phyloP scores from a whole-genome alignment of 1,140 invertebrate genomes.

The Chionoecetes opilio region DNA sequence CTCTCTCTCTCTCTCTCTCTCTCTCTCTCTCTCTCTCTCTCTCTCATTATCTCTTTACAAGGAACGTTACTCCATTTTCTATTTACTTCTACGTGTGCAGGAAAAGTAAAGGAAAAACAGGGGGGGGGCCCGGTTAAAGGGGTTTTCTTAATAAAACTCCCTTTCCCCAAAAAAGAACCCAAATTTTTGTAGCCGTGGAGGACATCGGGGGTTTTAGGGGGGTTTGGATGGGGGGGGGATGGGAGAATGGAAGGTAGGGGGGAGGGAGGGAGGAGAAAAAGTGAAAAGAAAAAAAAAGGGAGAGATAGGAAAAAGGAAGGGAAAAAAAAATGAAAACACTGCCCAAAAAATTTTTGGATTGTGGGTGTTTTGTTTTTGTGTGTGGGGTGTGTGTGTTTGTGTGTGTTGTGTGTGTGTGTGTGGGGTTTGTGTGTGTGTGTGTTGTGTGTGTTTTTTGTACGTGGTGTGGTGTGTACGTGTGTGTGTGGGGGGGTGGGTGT shows the following conservation, averaged over 20 bases:
- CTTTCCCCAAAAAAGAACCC: neutral
- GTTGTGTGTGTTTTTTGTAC: no score
- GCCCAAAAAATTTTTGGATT: no score
- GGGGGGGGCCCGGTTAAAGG: neutral
- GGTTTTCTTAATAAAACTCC: neutral
- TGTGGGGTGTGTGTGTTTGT: neutral
- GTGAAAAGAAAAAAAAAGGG: neutral
- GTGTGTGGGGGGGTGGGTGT: no score
- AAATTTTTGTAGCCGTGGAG: neutral
- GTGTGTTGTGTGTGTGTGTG: neutral
- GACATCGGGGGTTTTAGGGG: no score
- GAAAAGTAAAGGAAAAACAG: neutral
- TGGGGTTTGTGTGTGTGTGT: neutral
- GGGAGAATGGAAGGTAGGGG: neutral
- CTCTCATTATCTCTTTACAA: neutral
- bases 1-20: neutral
- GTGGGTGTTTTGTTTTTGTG: no score
- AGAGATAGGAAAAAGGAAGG: neutral
- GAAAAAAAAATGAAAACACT: no score
- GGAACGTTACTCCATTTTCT: slow-evolving; percentile 6
- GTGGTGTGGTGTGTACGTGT: no score
- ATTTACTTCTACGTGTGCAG: neutral
- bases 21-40: no score
- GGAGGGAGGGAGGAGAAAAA: neutral
- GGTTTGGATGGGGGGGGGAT: no score